phyloP scores from a whole-genome alignment of 1,140 invertebrate genomes.

The Aricia agestis region DNA sequence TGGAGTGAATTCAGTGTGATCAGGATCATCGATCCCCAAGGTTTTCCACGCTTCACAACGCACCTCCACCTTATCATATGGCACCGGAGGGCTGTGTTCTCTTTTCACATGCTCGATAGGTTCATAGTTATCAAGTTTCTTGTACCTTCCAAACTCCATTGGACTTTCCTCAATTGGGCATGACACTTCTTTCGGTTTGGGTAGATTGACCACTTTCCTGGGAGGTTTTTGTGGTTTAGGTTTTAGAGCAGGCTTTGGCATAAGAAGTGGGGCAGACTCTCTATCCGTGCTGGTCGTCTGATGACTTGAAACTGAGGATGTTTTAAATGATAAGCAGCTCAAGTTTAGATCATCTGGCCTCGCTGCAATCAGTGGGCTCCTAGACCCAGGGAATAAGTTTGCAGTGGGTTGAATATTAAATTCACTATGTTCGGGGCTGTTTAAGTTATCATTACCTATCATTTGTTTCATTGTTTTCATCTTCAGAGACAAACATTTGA shows the following conservation, averaged over 20 bases:
- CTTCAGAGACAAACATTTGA: conserved; percentile 84
- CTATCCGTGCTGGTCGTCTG: conserved; percentile 58
- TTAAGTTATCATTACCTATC: conserved; percentile 80
- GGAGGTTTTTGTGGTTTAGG: conserved; percentile 82
- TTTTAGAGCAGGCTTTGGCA: conserved; percentile 74
- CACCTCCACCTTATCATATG: conserved; percentile 83
- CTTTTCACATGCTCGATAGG: conserved; percentile 59
- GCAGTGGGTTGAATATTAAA: conserved; percentile 84
- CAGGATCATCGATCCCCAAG: conserved; percentile 82
- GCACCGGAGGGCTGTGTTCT: conserved; percentile 56
- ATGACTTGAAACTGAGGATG: conserved; percentile 60
- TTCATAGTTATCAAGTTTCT: conserved; percentile 73
- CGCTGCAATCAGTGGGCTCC: conserved; percentile 83
- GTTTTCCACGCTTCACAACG: conserved; percentile 86
- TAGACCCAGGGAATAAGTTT: conserved; percentile 85
- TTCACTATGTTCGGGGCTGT: conserved; percentile 83
- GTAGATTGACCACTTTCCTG: conserved; percentile 76
- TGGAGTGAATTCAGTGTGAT: conserved; percentile 78
- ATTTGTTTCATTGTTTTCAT: conserved; percentile 91
- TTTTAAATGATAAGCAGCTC: conserved; percentile 70
- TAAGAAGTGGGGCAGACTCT: conserved; percentile 62
- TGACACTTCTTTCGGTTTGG: conserved; percentile 67
- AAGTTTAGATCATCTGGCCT: conserved; percentile 70
- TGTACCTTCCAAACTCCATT: conserved; percentile 63
- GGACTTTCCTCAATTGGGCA: conserved; percentile 57